Percentiles rank a stretch among this genome's conserved stretches.
phyloP scores from a whole-genome alignment of 1,140 invertebrate species.

The Euglossa dilemma region DNA sequence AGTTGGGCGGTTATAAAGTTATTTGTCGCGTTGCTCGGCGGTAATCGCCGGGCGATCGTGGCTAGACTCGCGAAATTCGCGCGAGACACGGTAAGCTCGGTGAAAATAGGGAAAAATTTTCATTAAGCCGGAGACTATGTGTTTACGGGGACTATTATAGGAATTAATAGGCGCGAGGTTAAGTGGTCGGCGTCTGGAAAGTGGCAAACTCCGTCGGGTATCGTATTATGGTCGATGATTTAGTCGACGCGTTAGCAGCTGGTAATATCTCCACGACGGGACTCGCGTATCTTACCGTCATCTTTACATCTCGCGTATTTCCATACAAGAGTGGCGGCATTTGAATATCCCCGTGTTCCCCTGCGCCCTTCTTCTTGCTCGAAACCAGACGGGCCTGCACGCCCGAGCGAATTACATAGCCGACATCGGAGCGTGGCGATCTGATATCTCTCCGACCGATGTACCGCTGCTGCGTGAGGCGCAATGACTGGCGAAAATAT shows the following conservation, averaged over 20 bases:
- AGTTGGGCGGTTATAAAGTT: too few relatives aligned
- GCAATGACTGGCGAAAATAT: constrained; percentile 64
- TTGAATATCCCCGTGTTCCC: constrained; percentile 57
- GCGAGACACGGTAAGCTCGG: neutral
- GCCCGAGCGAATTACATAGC: constrained; percentile 68
- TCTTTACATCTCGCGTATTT: constrained; percentile 72
- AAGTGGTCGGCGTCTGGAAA: constrained; percentile 35
- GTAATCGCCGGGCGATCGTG: neutral
- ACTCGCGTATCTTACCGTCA: constrained; percentile 69
- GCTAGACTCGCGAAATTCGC: neutral
- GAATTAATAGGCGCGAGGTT: constrained; percentile 35
- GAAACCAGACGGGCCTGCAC: constrained; percentile 60
- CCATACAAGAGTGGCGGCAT: constrained; percentile 72
- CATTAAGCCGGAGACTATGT: neutral
- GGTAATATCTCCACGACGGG: constrained; percentile 71
- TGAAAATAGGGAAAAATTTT: constrained; percentile 3
- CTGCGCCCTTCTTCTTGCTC: constrained; percentile 35
- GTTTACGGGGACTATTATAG: constrained; percentile 4
- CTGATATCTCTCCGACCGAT: constrained; percentile 62
- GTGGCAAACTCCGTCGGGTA: constrained; percentile 45
- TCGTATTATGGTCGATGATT: constrained; percentile 69
- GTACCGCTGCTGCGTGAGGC: constrained; percentile 56
- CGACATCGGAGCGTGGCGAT: constrained; percentile 67
- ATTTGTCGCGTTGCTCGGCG: neutral
- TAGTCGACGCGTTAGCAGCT: constrained; percentile 72